Evolutionary conservation across 2,888 invertebrate species (phyloP).

Genomic region (Chirona hameri): DNA sequence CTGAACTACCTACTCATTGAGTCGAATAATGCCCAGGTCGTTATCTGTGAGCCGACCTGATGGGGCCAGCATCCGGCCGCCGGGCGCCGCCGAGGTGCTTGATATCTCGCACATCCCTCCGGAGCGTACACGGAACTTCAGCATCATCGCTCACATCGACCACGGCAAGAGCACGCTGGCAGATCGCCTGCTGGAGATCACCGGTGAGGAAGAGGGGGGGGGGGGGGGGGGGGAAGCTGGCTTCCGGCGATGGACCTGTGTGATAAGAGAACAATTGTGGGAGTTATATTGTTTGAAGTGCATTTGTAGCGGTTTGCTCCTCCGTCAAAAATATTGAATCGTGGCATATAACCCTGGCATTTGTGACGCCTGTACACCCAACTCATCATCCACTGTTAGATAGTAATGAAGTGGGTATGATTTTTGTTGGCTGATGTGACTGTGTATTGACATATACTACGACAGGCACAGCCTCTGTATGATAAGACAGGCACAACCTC

Average conservation of each 20-base stretch:
- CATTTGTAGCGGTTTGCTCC: too few species aligned
- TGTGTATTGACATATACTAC: too few species aligned
- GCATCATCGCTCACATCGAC: slow-evolving; percentile 98
- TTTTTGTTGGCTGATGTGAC: too few species aligned
- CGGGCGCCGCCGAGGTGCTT: slow-evolving; percentile 31
- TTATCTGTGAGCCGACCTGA: background rate
- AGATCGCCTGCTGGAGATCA: slow-evolving; percentile 87
- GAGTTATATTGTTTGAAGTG: background rate
- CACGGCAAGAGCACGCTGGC: slow-evolving; percentile 98
- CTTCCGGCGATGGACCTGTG: background rate
- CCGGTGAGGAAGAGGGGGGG: slow-evolving; percentile 56
- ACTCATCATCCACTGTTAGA: too few species aligned
- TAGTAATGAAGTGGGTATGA: too few species aligned
- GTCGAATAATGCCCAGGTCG: too few species aligned
- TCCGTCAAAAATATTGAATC: too few species aligned
- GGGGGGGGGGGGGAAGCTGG: background rate
- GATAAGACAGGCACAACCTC: too few species aligned
- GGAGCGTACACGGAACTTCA: slow-evolving; percentile 76
- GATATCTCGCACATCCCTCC: slow-evolving; percentile 46
- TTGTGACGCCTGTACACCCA: too few species aligned
- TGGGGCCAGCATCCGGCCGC: slow-evolving; percentile 11
- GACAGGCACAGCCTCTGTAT: too few species aligned
- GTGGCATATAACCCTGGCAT: too few species aligned
- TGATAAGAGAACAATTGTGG: background rate
- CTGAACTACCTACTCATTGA: too few species aligned